Evolutionary conservation across 1,140 invertebrate species (phyloP), one percentile per base, ranked within the genome.

Genomic region (Drosophila nasuta): DNA sequence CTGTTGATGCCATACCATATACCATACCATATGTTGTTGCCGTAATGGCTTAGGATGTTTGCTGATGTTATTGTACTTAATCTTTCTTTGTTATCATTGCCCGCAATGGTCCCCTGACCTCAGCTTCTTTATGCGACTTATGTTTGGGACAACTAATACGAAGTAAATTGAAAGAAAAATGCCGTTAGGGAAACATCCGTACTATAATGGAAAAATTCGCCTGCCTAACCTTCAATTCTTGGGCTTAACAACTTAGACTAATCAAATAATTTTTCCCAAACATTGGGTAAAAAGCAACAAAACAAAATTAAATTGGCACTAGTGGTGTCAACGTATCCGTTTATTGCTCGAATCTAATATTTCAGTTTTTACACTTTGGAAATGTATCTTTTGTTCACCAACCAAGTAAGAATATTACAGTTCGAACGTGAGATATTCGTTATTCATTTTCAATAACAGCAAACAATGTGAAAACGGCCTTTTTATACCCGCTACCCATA

Each of bases 271-370:
- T 13, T 28, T 54, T 15, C 33, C 1, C 35, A 38, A 1, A 38
- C 8, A 38, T 38, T 38, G 1, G 8, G 7, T 10, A 38, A 38
- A 35, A 8, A 38, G 7, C 1, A 38, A 8, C 35, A 56, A 41
- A 35, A 68, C 35, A 35, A 70, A 78, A 78, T 78, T 75, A 54
- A 75, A 70, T 78, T 70, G 41, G 56, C 76, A 68, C 72, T 43
- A 65, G 20, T 20, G 13, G 56, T 15, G 35, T 69, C 25, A 33
- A 45, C 52, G 28, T 11, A 51, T 58, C 25, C 59, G 10, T 8
- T 13, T 58, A 57, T 57, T 76, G 49, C 25, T 48, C 2, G 17
- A 77, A 52, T 51, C 5, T 41, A 59, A 77, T 51, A 58, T 64
- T 68, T 74, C 71, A 59, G 48, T 38, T 38, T 38, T 2, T 10